Base-by-base conservation (phyloP, 2,113 vertebrate species). In the Notechis scutatus region DNA sequence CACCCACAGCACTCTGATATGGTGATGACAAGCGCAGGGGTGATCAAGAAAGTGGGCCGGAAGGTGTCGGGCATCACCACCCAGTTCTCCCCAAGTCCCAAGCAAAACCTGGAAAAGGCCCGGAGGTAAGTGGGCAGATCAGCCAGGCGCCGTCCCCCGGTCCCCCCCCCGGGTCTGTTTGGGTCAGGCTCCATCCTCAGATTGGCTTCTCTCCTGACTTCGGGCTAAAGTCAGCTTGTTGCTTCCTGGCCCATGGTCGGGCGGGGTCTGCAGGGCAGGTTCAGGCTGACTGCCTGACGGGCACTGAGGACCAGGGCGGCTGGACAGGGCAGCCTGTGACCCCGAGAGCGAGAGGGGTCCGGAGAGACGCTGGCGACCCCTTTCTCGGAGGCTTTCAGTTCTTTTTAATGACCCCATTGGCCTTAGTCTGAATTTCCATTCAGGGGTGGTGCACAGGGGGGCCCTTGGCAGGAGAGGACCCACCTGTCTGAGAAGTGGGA, bases 161-260 rank as follows among this genome's bases (percentile, higher is more conserved):
- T 14, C 2, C 5, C 64, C 26, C 10, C 11, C 3, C 34, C n/a
- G 2, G 3, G 69, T 20, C 34, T 3, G 34, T 21, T 10, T 42
- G 74, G 34, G 74, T 8, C 69, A 9, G 18, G 18, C 1, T 42
- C 34, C 3, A 9, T 10, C 6, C 74, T 20, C 26, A 34, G 26
- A n/a, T 3, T 29, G 4, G 1, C 4, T 87, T 50, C 42, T 14
- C 42, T 87, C 47, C 24, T 9, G 7, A 9, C 7, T 81, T 81
- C 2, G 15, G 1, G 15, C n/a, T 39, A 0, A 39, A 34, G n/a
- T 8, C 15, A 0, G 34, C 7, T 81, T 21, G 3, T 9, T 3
- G 1, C 20, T 81, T 42, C 3, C 74, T 42, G 1, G 18, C 6
- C 7, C 74, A 9, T 4, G 7, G 0, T 7, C 6, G 3, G 69